Evolutionary conservation across 2,797 vertebrate species (phyloP), one percentile per base, ranked within the genome.

Genomic region (Melanotaenia pygmaea): DNA sequence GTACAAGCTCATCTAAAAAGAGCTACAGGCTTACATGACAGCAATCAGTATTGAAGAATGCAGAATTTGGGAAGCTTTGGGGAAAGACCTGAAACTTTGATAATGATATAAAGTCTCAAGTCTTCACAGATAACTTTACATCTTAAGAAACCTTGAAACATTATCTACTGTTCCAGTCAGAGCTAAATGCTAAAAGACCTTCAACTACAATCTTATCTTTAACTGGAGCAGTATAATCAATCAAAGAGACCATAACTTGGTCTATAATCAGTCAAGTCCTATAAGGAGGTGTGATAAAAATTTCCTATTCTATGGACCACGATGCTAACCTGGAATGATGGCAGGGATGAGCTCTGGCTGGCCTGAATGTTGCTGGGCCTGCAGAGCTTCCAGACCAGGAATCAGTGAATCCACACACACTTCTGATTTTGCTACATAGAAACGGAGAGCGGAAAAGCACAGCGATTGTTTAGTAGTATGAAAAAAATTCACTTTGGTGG

Each of bases 371-470:
- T 90, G 92, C 78, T 96, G 96, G 57, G 95, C 84, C 88, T 93
- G 88, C 0, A 96, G 96, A 10, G 96, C 93, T 92, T 98, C 96
- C 73, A 99, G 94, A 89, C 97, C 97, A 1, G 97, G 96, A 67
- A 99, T 98, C 68, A 99, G 94, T 64, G 96, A 96, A 90, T 97
- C 96, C 85, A 96, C 93, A 64, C 93, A 94, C 70, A 95, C 76
- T 2, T 96, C 96, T 54, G 94, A 71, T 64, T 91, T 96, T 88
- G 84, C 96, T 61, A 80, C 5, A 76, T 14, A 34, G 63, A 70
- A 28, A 80, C 37, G 82, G 34, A 66, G 38, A 43, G 62, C 24
- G 70, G 72, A 76, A 40, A 60, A 24, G 40, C 50, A 24, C 2
- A 57, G 3, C 3, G 5, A 61, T 26, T 6, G 58, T 67, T 77